These are phyloP conservation scores for Ceyx melanurus DNA, from an alignment of 2,113 vertebrate genomes.

Conservation along the genomic window DNA sequence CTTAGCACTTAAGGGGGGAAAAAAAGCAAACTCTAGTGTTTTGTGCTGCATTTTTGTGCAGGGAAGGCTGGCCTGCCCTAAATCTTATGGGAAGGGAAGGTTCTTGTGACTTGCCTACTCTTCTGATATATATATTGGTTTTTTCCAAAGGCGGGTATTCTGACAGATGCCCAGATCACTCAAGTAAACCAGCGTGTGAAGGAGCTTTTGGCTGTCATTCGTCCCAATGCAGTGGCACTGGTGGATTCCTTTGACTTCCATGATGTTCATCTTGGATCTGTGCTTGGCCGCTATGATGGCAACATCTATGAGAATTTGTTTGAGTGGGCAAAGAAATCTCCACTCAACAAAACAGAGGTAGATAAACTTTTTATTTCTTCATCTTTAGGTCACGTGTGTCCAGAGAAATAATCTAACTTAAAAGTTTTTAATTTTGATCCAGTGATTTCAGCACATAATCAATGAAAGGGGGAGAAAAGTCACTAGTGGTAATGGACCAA, in stretches of 20 bases:
- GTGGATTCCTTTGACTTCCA: constrained; percentile 92
- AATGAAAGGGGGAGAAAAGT: background rate
- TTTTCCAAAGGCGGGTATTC: constrained; percentile 79
- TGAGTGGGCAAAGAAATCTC: constrained; percentile 92
- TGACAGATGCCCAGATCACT: constrained; percentile 81
- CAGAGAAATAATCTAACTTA: background rate
- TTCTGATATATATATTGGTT: background rate
- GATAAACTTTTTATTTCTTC: background rate
- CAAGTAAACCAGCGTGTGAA: constrained; percentile 84
- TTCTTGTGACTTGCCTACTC: background rate
- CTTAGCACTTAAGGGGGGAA: background rate
- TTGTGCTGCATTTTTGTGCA: background rate
- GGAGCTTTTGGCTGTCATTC: constrained; percentile 84
- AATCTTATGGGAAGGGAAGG: background rate
- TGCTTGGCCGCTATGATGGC: constrained; percentile 94
- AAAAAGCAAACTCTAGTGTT: background rate
- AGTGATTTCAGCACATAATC: background rate
- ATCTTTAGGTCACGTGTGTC: accelerated
- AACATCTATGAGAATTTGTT: constrained; percentile 96
- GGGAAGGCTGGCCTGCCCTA: background rate
- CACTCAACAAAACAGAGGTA: constrained; percentile 91
- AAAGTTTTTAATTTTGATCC: background rate
- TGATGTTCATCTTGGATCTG: constrained; percentile 84
- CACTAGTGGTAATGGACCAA: background rate
- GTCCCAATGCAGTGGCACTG: constrained; percentile 87